A percentile compares a stretch with the other conserved stretches of the same genome.
Evolutionary conservation across 2,888 invertebrate species (phyloP).

Genomic region (Drymonia ruficornis): DNA sequence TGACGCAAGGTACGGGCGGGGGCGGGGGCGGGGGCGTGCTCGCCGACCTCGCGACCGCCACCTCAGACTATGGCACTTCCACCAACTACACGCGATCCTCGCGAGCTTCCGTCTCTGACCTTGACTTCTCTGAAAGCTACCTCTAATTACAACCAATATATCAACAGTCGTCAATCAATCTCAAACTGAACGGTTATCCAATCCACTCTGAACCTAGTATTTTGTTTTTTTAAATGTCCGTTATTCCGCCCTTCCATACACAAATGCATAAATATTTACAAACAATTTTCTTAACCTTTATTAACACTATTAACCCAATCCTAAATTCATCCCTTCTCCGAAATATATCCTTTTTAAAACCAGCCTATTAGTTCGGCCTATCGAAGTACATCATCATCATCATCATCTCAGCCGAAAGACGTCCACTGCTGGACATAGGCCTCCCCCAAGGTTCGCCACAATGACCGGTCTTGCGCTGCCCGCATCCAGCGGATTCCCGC

Average conservation of each 20-base stretch:
- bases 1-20: conserved; percentile 89
- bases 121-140: conserved; percentile 95
- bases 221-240: neutral
- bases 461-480: too few species aligned
- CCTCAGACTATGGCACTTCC: conserved; percentile 91
- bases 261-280: too few species aligned
- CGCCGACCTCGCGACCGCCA: conserved; percentile 92
- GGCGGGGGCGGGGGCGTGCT: conserved; percentile 87
- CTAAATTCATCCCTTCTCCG: neutral
- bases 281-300: too few species aligned
- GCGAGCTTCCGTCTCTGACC: conserved; percentile 93
- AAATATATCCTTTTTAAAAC: conserved; percentile 17
- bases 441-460: too few species aligned
- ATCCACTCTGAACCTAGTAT: neutral
- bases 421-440: too few species aligned
- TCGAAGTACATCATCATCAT: conserved; percentile 19
- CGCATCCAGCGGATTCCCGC: too few species aligned
- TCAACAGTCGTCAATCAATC: neutral
- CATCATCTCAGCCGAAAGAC: too few species aligned
- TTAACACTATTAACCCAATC: too few species aligned
- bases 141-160: conserved; percentile 76
- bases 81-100: conserved; percentile 92
- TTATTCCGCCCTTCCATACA: too few species aligned
- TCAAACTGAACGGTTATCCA: neutral
- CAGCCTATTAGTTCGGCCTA: conserved; percentile 31